Conservation (phyloP, 2,113 vertebrate genomes). For the Sorex araneus region DNA sequence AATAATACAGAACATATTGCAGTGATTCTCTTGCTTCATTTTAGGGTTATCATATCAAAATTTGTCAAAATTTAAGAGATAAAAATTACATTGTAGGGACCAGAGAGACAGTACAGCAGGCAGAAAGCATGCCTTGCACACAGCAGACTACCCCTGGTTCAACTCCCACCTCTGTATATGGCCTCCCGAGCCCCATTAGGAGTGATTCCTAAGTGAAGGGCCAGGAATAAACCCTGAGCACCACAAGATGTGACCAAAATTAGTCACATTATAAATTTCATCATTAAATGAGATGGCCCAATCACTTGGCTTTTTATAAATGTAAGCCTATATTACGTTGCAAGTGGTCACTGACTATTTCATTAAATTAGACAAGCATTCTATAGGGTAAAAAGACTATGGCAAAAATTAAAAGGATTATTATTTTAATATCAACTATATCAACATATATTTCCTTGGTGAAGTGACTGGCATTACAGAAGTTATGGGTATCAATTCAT, state of each 20-base stretch:
- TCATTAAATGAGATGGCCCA: conserved; percentile 22
- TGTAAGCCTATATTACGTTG: background rate
- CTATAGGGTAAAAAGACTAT: background rate
- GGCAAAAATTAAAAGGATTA: background rate
- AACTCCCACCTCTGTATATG: too few relatives aligned
- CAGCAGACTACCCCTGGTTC: too few relatives aligned
- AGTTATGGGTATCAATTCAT: conserved; percentile 23
- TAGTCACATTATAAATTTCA: conserved; percentile 8
- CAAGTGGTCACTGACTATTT: background rate
- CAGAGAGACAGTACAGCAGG: too few relatives aligned
- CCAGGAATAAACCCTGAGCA: too few relatives aligned
- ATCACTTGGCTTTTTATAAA: background rate
- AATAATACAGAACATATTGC: conserved; percentile 24
- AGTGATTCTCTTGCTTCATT: conserved; percentile 30
- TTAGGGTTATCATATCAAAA: conserved; percentile 28
- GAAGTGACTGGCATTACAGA: background rate
- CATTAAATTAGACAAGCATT: conserved; percentile 19
- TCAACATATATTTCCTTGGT: conserved; percentile 4
- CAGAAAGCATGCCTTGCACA: too few relatives aligned
- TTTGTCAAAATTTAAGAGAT: conserved; percentile 41
- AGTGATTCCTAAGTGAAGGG: too few relatives aligned
- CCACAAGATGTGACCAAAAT: too few relatives aligned
- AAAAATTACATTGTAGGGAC: background rate
- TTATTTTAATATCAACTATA: conserved; percentile 44
- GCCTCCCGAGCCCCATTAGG: too few relatives aligned